These are phyloP conservation scores for Echiichthys vipera DNA, from an alignment of 2,797 vertebrate genomes.

Conservation along the genomic window DNA sequence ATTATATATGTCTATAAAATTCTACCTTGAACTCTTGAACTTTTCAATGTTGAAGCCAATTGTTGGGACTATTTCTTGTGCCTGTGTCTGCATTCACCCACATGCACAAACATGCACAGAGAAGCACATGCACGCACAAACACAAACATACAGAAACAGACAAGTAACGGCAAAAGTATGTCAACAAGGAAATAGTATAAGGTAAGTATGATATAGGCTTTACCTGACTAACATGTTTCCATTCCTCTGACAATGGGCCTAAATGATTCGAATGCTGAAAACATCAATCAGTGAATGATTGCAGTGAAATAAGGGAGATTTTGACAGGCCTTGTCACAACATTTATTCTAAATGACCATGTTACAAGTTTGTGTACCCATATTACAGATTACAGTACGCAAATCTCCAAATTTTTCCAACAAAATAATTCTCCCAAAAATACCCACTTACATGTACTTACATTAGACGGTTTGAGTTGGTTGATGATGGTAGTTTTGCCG, in stretches of 20 bases:
- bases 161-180: constrained; percentile 74
- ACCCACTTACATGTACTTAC: constrained; percentile 82
- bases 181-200: constrained; percentile 48
- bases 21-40: constrained; percentile 96
- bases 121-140: neutral
- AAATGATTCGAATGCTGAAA: constrained; percentile 79
- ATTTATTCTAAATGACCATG: constrained; percentile 9
- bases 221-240: constrained; percentile 85
- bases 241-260: constrained; percentile 80
- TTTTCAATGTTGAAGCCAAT: constrained; percentile 99
- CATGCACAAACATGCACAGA: constrained; percentile 17
- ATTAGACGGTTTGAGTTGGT: constrained; percentile 95
- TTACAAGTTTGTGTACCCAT: neutral
- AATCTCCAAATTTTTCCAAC: neutral
- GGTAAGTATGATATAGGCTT: constrained; percentile 44
- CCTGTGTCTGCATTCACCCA: constrained; percentile 87
- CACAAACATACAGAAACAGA: constrained; percentile 64
- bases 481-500: constrained; percentile 98
- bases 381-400: neutral
- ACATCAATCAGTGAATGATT: constrained; percentile 69
- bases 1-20: neutral
- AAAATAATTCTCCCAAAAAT: neutral
- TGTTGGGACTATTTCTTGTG: constrained; percentile 97
- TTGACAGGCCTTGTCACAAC: constrained; percentile 32
- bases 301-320: constrained; percentile 49